These are phyloP conservation scores for Atherix ibis DNA, from an alignment of 2,888 invertebrate genomes.

Conservation along the genomic window DNA sequence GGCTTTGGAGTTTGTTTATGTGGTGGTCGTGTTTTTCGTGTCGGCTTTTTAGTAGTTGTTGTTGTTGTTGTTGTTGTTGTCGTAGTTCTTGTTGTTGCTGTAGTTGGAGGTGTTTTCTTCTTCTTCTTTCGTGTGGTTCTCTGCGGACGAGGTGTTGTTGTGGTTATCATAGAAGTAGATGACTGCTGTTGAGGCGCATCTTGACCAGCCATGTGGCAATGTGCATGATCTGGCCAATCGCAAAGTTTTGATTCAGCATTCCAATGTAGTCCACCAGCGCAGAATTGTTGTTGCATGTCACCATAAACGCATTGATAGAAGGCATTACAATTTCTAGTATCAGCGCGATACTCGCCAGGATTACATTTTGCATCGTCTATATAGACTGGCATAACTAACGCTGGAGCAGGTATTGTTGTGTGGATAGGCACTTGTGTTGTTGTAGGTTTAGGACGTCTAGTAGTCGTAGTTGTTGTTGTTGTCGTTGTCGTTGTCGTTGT, in stretches of 20 bases:
- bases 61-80: conserved; percentile 24
- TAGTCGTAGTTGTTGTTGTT: conserved; percentile 17
- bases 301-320: conserved; percentile 66
- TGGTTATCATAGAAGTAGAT: too few relatives aligned
- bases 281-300: conserved; percentile 51
- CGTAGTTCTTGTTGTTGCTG: conserved; percentile 14
- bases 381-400: conserved; percentile 31
- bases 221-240: conserved; percentile 65
- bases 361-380: conserved; percentile 24
- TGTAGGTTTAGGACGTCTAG: conserved; percentile 17
- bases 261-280: conserved; percentile 72
- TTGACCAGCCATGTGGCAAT: conserved; percentile 34
- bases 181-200: conserved; percentile 28
- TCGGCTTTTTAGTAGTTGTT: conserved; percentile 14
- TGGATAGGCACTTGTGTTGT: conserved; percentile 16
- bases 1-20: conserved; percentile 24
- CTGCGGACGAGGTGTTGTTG: conserved; percentile 29
- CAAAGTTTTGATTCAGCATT: conserved; percentile 48
- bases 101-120: conserved; percentile 22
- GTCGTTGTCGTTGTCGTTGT: conserved; percentile 17
- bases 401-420: conserved; percentile 33
- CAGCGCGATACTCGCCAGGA: conserved; percentile 42
- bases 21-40: conserved; percentile 23
- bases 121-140: conserved; percentile 17
- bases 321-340: conserved; percentile 52